Base-by-base conservation (phyloP, 2,888 invertebrate genomes). In the Pseudococcus jackbeardsleyi region DNA sequence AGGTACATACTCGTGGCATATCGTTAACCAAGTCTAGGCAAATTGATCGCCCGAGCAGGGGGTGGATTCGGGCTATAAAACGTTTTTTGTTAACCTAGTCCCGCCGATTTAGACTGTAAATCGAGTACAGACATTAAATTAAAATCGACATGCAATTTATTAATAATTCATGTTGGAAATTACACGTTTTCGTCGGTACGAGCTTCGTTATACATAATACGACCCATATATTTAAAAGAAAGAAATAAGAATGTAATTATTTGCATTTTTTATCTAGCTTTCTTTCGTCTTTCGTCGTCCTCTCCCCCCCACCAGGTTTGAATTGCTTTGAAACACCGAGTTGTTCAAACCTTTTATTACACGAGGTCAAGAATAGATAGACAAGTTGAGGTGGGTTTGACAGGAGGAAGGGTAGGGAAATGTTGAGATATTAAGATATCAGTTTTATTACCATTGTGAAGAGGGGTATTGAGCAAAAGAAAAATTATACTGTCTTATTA, bases 81-180 rank as follows among this genome's bases (percentile, higher is more conserved):
- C 46, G 19, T 82, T 82, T 82, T 82, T 82, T 82, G 46, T 82
- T 82, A 82, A 42, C 79, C 79, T 82, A 82, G 79, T 17, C 79
- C 46, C 19, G 42, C 42, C n/a, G 33, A 82, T 46, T 46, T 19
- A n/a, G 17, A 46, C 79, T 19, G 12, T 39, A 8, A 42, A 82
- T 7, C 79, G 7, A 82, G 46, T 82, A 82, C 79, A 82, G 42
- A 46, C 79, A 22, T 82, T n/a, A 46, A 82, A 82, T 82, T 82
- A 82, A 26, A 19, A 82, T 82, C 79, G 79, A 82, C 79, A 82
- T 82, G 79, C 79, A 82, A 82, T 82, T 82, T 82, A 82, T 82
- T 82, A 82, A 82, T 82, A 82, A 82, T 82, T 82, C 79, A 82
- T 46, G 33, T 12, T 46, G 46, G 19, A 46, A 82, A 82, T 82